Conservation (phyloP, 2,888 invertebrate species). For the Drosophila quinaria region DNA sequence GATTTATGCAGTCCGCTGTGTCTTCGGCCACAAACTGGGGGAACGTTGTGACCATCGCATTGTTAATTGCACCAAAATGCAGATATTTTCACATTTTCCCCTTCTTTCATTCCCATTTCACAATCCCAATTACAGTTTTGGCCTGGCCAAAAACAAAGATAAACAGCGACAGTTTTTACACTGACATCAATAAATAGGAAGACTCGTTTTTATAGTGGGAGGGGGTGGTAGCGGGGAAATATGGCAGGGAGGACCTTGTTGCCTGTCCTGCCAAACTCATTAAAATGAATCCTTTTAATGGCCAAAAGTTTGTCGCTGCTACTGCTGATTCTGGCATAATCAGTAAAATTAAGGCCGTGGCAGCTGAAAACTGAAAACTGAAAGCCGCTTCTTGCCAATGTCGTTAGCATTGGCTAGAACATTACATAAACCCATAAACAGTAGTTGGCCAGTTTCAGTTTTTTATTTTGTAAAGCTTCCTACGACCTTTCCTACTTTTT, state of each 20-base stretch:
- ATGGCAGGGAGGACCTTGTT: conserved; percentile 44
- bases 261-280: conserved; percentile 73
- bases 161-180: conserved; percentile 74
- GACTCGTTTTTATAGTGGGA: neutral
- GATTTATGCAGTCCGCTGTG: conserved; percentile 73
- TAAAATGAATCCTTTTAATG: conserved; percentile 80
- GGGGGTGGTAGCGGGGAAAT: conserved; percentile 11
- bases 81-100: conserved; percentile 43
- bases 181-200: conserved; percentile 48
- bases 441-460: conserved; percentile 36
- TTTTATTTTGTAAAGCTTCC: conserved; percentile 6
- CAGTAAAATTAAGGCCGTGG: conserved; percentile 76
- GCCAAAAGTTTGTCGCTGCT: conserved; percentile 70
- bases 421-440: conserved; percentile 51
- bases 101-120: neutral
- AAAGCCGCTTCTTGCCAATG: conserved; percentile 68
- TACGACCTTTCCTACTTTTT: conserved; percentile 41
- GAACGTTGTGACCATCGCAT: conserved; percentile 27
- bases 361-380: conserved; percentile 56
- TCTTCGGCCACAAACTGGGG: neutral
- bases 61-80: conserved; percentile 81
- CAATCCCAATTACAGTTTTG: conserved; percentile 35
- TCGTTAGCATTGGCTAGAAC: conserved; percentile 66
- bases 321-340: conserved; percentile 64
- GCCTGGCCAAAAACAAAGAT: conserved; percentile 62